phyloP scores from a whole-genome alignment of 1,140 invertebrate genomes.

The Caenorhabditis briggsae region DNA sequence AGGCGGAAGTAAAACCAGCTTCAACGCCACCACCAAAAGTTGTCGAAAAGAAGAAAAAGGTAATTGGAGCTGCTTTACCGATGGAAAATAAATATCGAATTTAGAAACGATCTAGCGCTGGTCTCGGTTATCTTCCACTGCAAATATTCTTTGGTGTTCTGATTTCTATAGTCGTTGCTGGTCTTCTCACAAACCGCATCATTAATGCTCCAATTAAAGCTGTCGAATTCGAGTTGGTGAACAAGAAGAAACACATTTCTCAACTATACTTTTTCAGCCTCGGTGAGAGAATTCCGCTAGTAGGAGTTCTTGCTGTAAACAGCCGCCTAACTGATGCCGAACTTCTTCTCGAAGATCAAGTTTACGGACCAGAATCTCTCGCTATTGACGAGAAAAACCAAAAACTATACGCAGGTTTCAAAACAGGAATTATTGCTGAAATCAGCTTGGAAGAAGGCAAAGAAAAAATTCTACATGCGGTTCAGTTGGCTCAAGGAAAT shows the following conservation, averaged over 20 bases:
- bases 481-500: slow-evolving; percentile 53
- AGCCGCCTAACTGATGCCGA: slow-evolving; percentile 51
- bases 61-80: not conserved
- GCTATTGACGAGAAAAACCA: slow-evolving; percentile 25
- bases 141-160: slow-evolving; percentile 14
- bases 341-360: slow-evolving; percentile 59
- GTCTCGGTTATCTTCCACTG: not conserved
- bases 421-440: slow-evolving; percentile 63
- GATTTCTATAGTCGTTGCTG: slow-evolving; percentile 30
- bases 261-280: slow-evolving; percentile 49
- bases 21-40: not conserved
- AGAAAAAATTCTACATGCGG: slow-evolving; percentile 57
- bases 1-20: not conserved
- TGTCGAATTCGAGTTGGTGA: slow-evolving; percentile 55
- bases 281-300: slow-evolving; percentile 3
- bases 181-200: slow-evolving; percentile 51
- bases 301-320: slow-evolving; percentile 45
- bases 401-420: slow-evolving; percentile 57
- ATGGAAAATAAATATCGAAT: too few species aligned
- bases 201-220: slow-evolving; percentile 52
- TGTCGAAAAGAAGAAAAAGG: not conserved
- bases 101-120: not conserved
- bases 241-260: not conserved
- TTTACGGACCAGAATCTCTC: slow-evolving; percentile 62
- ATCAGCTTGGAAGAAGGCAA: slow-evolving; percentile 30